phyloP scores from a whole-genome alignment of 2,113 vertebrate genomes.

The Osmerus mordax region DNA sequence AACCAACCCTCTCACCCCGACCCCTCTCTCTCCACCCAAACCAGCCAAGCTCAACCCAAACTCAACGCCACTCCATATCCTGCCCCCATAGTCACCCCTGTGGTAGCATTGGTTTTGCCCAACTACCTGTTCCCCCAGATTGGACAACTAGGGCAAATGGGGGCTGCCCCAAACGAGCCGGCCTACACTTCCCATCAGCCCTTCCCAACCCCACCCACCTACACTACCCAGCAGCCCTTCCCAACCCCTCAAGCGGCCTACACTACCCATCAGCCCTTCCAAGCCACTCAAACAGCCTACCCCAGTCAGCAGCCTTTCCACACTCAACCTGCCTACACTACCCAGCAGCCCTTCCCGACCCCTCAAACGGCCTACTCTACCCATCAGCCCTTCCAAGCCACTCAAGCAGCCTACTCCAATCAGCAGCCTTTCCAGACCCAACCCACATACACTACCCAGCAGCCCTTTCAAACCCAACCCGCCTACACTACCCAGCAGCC shows the following conservation, averaged over 20 bases:
- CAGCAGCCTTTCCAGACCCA: slow-evolving; percentile 39
- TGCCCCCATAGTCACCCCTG: slow-evolving; percentile 76
- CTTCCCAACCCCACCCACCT: slow-evolving; percentile 8
- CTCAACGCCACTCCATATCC: slow-evolving; percentile 68
- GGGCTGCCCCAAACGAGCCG: slow-evolving; percentile 13
- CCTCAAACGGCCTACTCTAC: slow-evolving; percentile 42
- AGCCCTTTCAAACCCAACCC: slow-evolving; percentile 33
- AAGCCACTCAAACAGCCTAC: slow-evolving; percentile 41
- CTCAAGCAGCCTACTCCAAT: slow-evolving; percentile 43
- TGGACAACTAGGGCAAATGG: slow-evolving; percentile 24
- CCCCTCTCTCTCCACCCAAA: slow-evolving; percentile 41
- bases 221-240: slow-evolving; percentile 40
- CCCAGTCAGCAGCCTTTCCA: slow-evolving; percentile 36
- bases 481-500: slow-evolving; percentile 39
- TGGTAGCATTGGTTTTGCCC: slow-evolving; percentile 84
- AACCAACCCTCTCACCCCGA: slow-evolving; percentile 52
- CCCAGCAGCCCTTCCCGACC: slow-evolving; percentile 39
- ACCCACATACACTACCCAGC: slow-evolving; percentile 43
- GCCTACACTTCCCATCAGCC: slow-evolving; percentile 56
- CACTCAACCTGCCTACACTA: slow-evolving; percentile 30
- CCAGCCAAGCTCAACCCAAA: slow-evolving; percentile 10
- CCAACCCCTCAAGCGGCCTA: slow-evolving; percentile 49
- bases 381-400: neutral
- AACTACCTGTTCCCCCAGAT: slow-evolving; percentile 76
- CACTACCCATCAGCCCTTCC: neutral